phyloP scores from a whole-genome alignment of 2,888 invertebrate genomes.

The Oligia fasciuncula region DNA sequence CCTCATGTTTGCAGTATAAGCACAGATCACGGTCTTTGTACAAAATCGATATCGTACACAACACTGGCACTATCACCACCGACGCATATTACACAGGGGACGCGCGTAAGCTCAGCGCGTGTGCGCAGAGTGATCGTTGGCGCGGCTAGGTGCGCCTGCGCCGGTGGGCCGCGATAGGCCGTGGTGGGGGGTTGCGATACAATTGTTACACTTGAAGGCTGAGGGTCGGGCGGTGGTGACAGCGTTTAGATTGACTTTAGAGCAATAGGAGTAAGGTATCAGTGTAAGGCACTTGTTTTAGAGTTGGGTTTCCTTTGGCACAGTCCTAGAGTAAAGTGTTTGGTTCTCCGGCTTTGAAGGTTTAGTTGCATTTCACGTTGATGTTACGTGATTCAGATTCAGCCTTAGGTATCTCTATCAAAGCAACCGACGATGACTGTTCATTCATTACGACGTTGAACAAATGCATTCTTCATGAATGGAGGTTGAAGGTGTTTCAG shows the following conservation, averaged over 20 bases:
- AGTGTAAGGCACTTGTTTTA: conserved; percentile 35
- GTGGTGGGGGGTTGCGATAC: conserved; percentile 78
- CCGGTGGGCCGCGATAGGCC: conserved; percentile 64
- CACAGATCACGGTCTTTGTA: conserved; percentile 77
- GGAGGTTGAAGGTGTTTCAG: not conserved
- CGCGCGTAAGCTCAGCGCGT: conserved; percentile 88
- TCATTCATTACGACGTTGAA: not conserved
- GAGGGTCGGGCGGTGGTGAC: conserved; percentile 58
- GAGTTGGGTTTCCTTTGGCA: conserved; percentile 36
- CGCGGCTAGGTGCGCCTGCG: conserved; percentile 63
- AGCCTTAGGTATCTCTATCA: not conserved
- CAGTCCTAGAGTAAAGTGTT: not conserved
- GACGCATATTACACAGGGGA: conserved; percentile 82
- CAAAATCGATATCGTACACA: conserved; percentile 79
- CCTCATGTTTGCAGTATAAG: conserved; percentile 78
- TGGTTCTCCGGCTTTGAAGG: conserved; percentile 32
- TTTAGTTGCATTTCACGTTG: conserved; percentile 12
- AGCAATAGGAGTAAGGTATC: conserved; percentile 35
- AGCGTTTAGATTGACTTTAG: conserved; percentile 54
- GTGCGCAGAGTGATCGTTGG: conserved; percentile 78
- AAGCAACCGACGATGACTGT: not conserved
- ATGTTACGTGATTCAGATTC: conserved; percentile 12
- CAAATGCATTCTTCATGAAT: not conserved
- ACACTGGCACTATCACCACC: conserved; percentile 86
- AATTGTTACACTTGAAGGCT: conserved; percentile 75